phyloP scores from a whole-genome alignment of 1,140 invertebrate species.

The Drosophila tristis region DNA sequence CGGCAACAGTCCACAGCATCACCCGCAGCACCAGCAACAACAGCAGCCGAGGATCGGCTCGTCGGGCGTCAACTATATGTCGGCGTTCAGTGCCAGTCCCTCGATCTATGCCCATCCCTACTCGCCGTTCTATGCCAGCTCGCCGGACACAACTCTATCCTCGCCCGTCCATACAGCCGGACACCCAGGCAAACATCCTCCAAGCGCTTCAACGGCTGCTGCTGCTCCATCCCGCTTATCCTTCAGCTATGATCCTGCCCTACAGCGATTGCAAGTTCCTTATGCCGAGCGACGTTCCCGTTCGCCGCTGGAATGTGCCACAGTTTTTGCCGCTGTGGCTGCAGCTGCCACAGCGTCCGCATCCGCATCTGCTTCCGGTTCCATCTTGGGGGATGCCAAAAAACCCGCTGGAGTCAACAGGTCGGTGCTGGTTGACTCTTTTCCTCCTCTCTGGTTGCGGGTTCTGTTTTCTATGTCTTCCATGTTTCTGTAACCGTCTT shows the following conservation, averaged over 20 bases:
- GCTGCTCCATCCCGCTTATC: slow-evolving; percentile 23
- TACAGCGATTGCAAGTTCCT: slow-evolving; percentile 58
- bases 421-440: slow-evolving; percentile 52
- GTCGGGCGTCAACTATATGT: slow-evolving; percentile 8
- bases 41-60: slow-evolving; percentile 12
- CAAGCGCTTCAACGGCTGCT: not conserved
- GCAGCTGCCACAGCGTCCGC: slow-evolving; percentile 30
- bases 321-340: slow-evolving; percentile 53
- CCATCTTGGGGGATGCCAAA: not conserved
- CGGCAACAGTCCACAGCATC: slow-evolving; percentile 72
- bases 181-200: not conserved
- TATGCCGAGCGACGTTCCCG: slow-evolving; percentile 15
- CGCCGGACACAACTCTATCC: slow-evolving; percentile 55
- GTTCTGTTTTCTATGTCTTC: slow-evolving; percentile 12
- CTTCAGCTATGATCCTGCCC: slow-evolving; percentile 74
- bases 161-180: slow-evolving; percentile 7
- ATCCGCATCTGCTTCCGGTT: slow-evolving; percentile 6
- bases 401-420: slow-evolving; percentile 42
- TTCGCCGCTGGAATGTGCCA: slow-evolving; percentile 65
- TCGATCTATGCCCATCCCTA: slow-evolving; percentile 60
- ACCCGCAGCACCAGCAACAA: slow-evolving; percentile 18
- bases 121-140: slow-evolving; percentile 74
- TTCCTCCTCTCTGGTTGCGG: slow-evolving; percentile 26
- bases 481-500: slow-evolving; percentile 11
- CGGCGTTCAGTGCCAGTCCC: slow-evolving; percentile 71